Base-by-base conservation (phyloP, 2,888 invertebrate genomes). In the Acheta domesticus region DNA sequence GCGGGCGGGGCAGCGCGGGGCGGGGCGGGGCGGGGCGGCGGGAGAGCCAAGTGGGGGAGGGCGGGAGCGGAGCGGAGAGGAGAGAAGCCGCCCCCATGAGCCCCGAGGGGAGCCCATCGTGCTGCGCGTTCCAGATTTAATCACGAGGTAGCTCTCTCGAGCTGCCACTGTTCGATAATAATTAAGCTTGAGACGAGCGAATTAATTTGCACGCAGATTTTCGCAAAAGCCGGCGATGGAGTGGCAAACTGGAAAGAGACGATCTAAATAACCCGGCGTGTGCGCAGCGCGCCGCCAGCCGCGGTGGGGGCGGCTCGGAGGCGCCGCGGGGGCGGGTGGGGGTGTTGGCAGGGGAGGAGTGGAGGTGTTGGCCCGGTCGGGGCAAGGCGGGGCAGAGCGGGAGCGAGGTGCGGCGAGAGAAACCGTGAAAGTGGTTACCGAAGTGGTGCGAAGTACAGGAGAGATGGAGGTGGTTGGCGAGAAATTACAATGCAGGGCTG, bases 181-280 rank as follows among this genome's bases (percentile, higher is more conserved):
- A 62, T 62, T 62, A 62, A 62, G 62, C 62, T 62, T 62, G 62
- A 62, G 62, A 62, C 62, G 62, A 62, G 62, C 62, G 62, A 62
- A 62, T 62, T 62, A 62, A 62, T 62, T 62, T 62, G 62, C 62
- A 62, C 62, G 62, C 62, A 62, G 62, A 62, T 62, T 62, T 62
- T 62, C 62, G 62, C 62, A 62, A 62, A 62, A 62, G 14, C 62
- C 62, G 14, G 62, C 62, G 62, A 62, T 62, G 62, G 62, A 62
- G 62, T 62, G 62, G 62, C 62, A 62, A 62, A 62, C 62, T 62
- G 62, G 62, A 62, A 62, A 62, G 62, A 62, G 62, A 62, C 62
- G 62, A 62, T 62, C 62, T 62, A 62, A 62, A 62, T 62, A 62
- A 62, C 62, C n/a, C 62, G 62, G 62, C 62, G 62, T n/a, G n/a